These are phyloP conservation scores for Symphodus melops DNA, from an alignment of 2,113 vertebrate genomes.

Conservation along the genomic window DNA sequence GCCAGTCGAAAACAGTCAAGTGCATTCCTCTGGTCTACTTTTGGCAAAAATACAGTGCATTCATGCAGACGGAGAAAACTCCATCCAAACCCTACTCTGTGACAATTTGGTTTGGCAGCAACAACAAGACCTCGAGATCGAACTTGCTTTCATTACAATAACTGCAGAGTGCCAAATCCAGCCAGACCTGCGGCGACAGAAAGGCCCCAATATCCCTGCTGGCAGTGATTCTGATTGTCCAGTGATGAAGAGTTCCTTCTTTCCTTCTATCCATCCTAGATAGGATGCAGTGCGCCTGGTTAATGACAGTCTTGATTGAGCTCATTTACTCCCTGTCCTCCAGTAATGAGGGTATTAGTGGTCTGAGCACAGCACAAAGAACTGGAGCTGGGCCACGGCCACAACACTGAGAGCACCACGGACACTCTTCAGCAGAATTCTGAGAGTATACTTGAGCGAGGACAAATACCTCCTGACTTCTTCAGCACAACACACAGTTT, in stretches of 20 bases:
- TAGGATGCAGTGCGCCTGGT: constrained; percentile 32
- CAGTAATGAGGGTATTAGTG: constrained; percentile 55
- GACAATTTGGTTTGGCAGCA: constrained; percentile 31
- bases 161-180: not conserved
- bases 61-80: not conserved
- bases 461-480: not conserved
- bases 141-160: constrained; percentile 16
- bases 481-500: constrained; percentile 1
- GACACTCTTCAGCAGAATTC: constrained; percentile 3
- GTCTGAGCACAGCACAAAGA: constrained; percentile 37
- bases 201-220: constrained; percentile 7
- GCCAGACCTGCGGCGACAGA: constrained; percentile 9
- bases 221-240: constrained; percentile 28
- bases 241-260: constrained; percentile 25
- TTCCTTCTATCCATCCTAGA: constrained; percentile 23
- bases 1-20: not conserved
- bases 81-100: not conserved
- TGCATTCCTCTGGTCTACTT: not conserved
- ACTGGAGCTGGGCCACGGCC: constrained; percentile 20
- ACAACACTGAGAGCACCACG: constrained; percentile 10
- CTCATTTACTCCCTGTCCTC: constrained; percentile 39
- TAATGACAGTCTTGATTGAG: constrained; percentile 50
- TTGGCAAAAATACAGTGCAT: not conserved
- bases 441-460: not conserved
- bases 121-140: constrained; percentile 5